Evolutionary conservation across 2,888 invertebrate species (phyloP), one percentile per base, ranked within the genome.

Genomic region (Drosophila monieri): DNA sequence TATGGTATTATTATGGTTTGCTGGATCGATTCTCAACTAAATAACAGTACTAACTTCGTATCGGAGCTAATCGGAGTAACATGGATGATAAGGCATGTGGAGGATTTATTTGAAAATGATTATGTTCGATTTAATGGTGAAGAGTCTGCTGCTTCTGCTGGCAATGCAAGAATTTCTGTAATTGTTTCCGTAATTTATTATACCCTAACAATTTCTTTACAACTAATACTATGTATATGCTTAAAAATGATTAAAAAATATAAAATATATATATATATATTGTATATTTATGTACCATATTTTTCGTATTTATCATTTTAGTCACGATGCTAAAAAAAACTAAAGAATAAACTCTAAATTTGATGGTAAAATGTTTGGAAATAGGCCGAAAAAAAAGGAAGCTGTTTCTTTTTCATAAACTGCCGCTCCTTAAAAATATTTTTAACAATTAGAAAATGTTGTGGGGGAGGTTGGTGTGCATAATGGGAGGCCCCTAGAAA

Each of bases 241-340:
- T 78, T 86, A 77, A 81, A 80, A 73, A 81, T 69, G 65, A 62
- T 87, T 88, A 80, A 77, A 81, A 88, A 85, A 80, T 79, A 85
- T 57, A 58, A 53, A 61, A 52, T 70, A 43, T 62, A 21, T 62
- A 43, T 71, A 39, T 49, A 41, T 69, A 53, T 15, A 39, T 39
- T 27, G 9, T 27, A 27, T 27, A 27, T 27, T 27, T 27, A 9
- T 27, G 9, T 9, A 27, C 9, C 27, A 27, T 27, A 27, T 27
- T 27, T 39, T 15, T 60, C 52, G 43, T 39, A 39, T 53, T 59
- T 48, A 70, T 71, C 53, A 52, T 56, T 71, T 72, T 71, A 68
- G 61, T 69, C 62, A 69, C 72, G 61, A 48, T 23, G 64, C 51
- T 72, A 74, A 54, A 27, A 9, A 27, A 65, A 77, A 79, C 70